Evolutionary conservation across 1,140 invertebrate genomes (phyloP), one percentile per base, ranked within the genome.

Genomic region (Phthorimaea operculella): DNA sequence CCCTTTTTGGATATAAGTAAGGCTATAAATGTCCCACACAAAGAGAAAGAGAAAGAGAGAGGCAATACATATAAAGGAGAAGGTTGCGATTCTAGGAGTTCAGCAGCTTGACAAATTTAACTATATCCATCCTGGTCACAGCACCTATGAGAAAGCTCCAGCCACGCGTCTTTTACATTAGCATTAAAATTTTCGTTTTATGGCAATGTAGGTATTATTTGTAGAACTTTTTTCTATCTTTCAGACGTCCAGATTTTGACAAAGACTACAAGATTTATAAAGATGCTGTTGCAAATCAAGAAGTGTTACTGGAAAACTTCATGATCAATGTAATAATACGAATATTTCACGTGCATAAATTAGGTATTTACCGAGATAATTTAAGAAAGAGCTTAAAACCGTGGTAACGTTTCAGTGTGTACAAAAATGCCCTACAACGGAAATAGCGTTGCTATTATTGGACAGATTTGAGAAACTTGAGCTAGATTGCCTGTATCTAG

Each of bases 261-360:
- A 84, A 83, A 28, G 93, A 96, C 77, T 95, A 91, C 72, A 89
- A 91, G 47, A 87, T 90, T 12, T 96, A 93, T 69, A 90, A 92
- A 59, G 88, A 89, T 54, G 85, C 86, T 33, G 89, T 95, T 4
- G 86, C 86, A 1, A 89, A 92, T 52, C 90, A 92, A 1, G 92
- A 96, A 78, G 70, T 88, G 49, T 86, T 91, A 21, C 76, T 94
- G 59, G 87, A 90, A 51, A 85, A 82, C 51, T 85, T 82, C 54
- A 79, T 85, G 79, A 85, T 85, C n/a, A 65, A 56, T 54, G 89
- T 90, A 79, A 76, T 28, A 65, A 28, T 28, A 28, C 21, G 6
- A n/a, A 42, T n/a, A n/a, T n/a, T n/a, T n/a, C n/a, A n/a, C n/a
- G n/a, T n/a, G n/a, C n/a, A n/a, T 36, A 7, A 36, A 36, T 36